Evolutionary conservation across 2,797 vertebrate genomes (phyloP).

Genomic region (Rousettus madagascariensis): DNA sequence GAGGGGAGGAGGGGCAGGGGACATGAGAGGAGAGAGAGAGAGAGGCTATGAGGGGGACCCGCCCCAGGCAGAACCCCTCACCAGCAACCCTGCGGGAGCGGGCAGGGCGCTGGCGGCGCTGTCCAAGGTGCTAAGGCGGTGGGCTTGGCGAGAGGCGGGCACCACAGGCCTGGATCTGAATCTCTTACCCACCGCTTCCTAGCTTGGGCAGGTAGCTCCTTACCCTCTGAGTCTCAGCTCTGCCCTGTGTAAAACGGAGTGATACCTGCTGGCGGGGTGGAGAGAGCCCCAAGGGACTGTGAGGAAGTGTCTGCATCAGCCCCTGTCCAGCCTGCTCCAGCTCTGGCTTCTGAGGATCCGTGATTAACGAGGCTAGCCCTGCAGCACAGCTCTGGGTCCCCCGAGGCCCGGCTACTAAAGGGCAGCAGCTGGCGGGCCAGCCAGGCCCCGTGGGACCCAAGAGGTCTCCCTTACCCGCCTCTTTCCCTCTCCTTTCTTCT

Average conservation of each 20-base stretch:
- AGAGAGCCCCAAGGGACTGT: neutral
- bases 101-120: neutral
- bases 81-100: accelerated
- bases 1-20: too few relatives aligned
- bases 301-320: neutral
- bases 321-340: neutral
- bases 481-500: neutral
- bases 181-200: neutral
- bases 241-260: neutral
- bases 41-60: neutral
- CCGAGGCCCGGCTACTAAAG: neutral
- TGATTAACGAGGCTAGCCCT: constrained; percentile 12
- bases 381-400: neutral
- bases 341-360: neutral
- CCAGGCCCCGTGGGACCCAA: neutral
- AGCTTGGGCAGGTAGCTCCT: neutral
- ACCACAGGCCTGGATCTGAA: neutral
- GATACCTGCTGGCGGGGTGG: neutral
- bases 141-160: accelerated
- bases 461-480: neutral
- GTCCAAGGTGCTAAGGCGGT: constrained; percentile 38
- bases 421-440: constrained; percentile 56
- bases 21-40: neutral
- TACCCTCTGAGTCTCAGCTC: neutral
- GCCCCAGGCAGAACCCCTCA: neutral